A percentile compares a stretch with the other conserved stretches of the same genome.
These are phyloP conservation scores for Taurulus bubalis DNA, from an alignment of 2,113 vertebrate species.

Conservation along the genomic window DNA sequence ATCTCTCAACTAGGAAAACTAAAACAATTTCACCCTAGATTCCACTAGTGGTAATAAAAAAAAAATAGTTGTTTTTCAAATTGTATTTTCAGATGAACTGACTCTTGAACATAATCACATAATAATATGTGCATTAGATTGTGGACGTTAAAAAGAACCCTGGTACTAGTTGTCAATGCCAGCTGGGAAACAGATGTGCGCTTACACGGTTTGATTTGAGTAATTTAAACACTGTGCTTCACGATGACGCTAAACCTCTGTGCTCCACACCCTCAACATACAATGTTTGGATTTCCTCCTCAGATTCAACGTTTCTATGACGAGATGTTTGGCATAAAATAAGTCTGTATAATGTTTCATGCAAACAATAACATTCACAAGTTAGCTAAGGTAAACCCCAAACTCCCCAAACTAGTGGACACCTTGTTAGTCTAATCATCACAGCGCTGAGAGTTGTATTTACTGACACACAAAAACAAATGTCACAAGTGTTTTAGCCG, in stretches of 20 bases:
- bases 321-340: conserved; percentile 16
- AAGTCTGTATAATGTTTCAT: conserved; percentile 29
- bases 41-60: too few relatives aligned
- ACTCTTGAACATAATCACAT: not conserved
- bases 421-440: conserved; percentile 36
- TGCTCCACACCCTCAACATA: not conserved
- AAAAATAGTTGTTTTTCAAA: too few relatives aligned
- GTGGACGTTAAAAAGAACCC: not conserved
- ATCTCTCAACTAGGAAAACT: not conserved
- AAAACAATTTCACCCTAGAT: not conserved
- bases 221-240: not conserved
- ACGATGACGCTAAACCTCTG: not conserved
- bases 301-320: not conserved
- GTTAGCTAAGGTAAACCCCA: conserved; percentile 31
- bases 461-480: conserved; percentile 47
- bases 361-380: conserved; percentile 40
- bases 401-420: conserved; percentile 33
- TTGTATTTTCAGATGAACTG: not conserved
- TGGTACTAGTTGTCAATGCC: not conserved
- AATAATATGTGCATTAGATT: not conserved
- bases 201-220: conserved; percentile 17
- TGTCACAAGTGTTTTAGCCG: conserved; percentile 45
- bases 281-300: conserved; percentile 19
- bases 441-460: conserved; percentile 28
- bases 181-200: conserved; percentile 40